phyloP scores from a whole-genome alignment of 2,888 invertebrate species.

The Limnephilus marmoratus region DNA sequence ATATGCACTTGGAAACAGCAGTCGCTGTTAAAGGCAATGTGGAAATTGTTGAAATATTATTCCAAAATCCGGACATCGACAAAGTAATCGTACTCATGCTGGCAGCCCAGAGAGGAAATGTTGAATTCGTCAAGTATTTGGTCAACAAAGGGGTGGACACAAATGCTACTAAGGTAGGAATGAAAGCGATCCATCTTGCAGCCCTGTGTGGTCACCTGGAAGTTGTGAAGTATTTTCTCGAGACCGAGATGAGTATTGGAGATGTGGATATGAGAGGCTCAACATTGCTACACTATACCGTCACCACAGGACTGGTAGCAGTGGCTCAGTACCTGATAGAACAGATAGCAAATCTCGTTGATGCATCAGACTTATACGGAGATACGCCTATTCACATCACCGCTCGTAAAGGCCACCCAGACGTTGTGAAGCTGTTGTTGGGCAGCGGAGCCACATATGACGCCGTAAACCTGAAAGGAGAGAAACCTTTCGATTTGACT shows the following conservation, averaged over 20 bases:
- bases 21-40: not conserved
- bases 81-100: not conserved
- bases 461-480: not conserved
- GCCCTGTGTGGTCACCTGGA: not conserved
- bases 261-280: not conserved
- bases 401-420: not conserved
- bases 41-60: not conserved
- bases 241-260: not conserved
- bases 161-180: not conserved
- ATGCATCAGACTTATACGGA: not conserved
- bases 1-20: not conserved
- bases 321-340: not conserved
- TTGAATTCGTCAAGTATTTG: not conserved
- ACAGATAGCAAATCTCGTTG: not conserved
- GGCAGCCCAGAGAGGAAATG: not conserved
- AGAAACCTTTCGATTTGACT: not conserved
- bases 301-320: not conserved
- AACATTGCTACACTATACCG: not conserved
- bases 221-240: not conserved
- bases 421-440: not conserved
- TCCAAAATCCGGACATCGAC: not conserved
- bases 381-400: not conserved
- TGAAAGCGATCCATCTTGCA: not conserved
- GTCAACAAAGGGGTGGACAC: not conserved
- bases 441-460: not conserved